Evolutionary conservation across 2,797 vertebrate genomes (phyloP).

Genomic region (Diplodus sargus): DNA sequence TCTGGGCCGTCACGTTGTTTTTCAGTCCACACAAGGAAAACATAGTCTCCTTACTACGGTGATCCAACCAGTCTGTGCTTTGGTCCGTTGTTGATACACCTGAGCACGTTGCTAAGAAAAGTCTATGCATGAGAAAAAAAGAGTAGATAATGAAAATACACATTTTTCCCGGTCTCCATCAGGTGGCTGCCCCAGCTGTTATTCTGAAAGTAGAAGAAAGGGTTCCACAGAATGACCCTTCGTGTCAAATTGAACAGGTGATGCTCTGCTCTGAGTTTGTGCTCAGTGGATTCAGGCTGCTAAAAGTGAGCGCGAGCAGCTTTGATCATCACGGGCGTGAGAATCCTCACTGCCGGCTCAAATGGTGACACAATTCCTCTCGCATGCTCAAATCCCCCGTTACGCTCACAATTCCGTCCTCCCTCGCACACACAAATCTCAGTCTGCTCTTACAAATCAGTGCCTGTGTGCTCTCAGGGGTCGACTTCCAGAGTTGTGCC

Average conservation of each 20-base stretch:
- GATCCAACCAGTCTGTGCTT: too few relatives aligned
- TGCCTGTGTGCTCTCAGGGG: neutral
- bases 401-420: neutral
- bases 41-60: too few relatives aligned
- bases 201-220: neutral
- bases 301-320: neutral
- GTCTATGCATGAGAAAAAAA: too few relatives aligned
- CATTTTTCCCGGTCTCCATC: neutral
- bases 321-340: slow-evolving; percentile 1
- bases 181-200: too few relatives aligned
- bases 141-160: neutral
- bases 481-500: neutral
- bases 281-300: neutral
- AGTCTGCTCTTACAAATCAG: neutral
- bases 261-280: neutral
- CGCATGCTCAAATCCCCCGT: neutral
- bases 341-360: neutral
- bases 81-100: too few relatives aligned
- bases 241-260: neutral
- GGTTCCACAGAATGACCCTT: neutral
- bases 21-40: neutral
- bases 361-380: neutral
- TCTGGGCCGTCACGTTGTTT: neutral
- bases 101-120: too few relatives aligned
- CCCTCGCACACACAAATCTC: neutral